A percentile compares a stretch with the other conserved stretches of the same genome.
Evolutionary conservation across 2,888 invertebrate genomes (phyloP).

Genomic region (Sthenelais limicola): DNA sequence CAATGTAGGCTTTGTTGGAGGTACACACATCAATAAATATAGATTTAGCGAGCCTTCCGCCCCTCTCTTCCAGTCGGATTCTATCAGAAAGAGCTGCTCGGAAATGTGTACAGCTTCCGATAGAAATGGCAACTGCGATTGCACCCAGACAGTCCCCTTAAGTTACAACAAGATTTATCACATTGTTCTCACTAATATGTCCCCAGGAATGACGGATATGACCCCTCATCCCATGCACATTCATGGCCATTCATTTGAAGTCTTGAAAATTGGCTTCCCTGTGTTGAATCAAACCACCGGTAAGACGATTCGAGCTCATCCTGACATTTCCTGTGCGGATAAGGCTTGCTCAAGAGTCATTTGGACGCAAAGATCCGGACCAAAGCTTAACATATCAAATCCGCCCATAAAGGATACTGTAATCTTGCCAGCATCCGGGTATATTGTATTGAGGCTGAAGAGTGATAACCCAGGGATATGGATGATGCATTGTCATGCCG

Average conservation of each 20-base stretch:
- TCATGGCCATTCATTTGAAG: slow-evolving; percentile 29
- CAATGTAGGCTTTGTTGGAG: slow-evolving; percentile 23
- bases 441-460: background rate
- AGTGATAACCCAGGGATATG: slow-evolving; percentile 5
- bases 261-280: slow-evolving; percentile 17
- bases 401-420: slow-evolving; percentile 13
- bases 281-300: slow-evolving; percentile 12
- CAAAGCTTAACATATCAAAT: background rate
- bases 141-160: slow-evolving; percentile 11
- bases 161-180: slow-evolving; percentile 23
- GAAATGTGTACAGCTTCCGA: background rate
- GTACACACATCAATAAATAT: slow-evolving; percentile 1
- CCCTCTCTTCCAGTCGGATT: background rate
- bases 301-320: background rate
- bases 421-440: background rate
- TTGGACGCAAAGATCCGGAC: background rate
- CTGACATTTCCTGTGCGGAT: slow-evolving; percentile 22
- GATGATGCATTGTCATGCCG: slow-evolving; percentile 16
- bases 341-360: background rate
- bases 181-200: slow-evolving; percentile 14
- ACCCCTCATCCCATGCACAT: slow-evolving; percentile 29
- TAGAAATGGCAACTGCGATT: background rate
- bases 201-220: background rate
- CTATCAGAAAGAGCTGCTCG: background rate
- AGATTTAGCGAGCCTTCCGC: background rate